These are phyloP conservation scores for Arrhopalites spinosus DNA, from an alignment of 2,888 invertebrate genomes.

Conservation along the genomic window DNA sequence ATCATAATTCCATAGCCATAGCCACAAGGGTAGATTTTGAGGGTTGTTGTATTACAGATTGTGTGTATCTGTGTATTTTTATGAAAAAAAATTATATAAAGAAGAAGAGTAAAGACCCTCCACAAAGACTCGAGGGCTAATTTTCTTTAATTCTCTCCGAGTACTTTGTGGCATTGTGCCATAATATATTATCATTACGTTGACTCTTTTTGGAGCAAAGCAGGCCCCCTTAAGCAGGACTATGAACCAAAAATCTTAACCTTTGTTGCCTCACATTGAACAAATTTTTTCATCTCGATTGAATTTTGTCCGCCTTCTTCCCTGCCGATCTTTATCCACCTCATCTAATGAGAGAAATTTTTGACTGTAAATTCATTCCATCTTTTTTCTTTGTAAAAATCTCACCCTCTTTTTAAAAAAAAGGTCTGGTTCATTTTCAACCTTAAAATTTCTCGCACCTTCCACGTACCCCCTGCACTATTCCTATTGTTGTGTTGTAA, in stretches of 20 bases:
- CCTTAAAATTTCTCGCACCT: not conserved
- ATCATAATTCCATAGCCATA: slow-evolving; percentile 32
- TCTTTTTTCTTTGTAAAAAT: not conserved
- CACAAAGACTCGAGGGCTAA: slow-evolving; percentile 27
- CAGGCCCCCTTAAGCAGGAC: not conserved
- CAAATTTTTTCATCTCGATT: not conserved
- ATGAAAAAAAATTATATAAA: not conserved
- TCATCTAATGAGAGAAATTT: slow-evolving; percentile 14
- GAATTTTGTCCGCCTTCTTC: not conserved
- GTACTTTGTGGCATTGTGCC: not conserved
- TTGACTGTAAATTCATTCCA: not conserved
- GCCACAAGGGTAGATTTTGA: not conserved
- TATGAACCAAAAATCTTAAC: no score
- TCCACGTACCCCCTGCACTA: not conserved
- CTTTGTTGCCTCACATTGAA: not conserved
- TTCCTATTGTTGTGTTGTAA: no score
- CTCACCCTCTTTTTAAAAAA: not conserved
- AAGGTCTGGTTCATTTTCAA: not conserved
- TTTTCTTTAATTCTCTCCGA: slow-evolving; percentile 20
- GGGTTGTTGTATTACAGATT: not conserved
- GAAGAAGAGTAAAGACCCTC: slow-evolving; percentile 13
- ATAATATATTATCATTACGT: not conserved
- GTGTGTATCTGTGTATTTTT: not conserved
- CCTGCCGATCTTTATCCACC: not conserved
- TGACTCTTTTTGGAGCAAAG: slow-evolving; percentile 19